Percentiles rank a stretch among this genome's conserved stretches.
These are phyloP conservation scores for Hemaris fuciformis DNA, from an alignment of 2,888 invertebrate genomes.

Conservation along the genomic window DNA sequence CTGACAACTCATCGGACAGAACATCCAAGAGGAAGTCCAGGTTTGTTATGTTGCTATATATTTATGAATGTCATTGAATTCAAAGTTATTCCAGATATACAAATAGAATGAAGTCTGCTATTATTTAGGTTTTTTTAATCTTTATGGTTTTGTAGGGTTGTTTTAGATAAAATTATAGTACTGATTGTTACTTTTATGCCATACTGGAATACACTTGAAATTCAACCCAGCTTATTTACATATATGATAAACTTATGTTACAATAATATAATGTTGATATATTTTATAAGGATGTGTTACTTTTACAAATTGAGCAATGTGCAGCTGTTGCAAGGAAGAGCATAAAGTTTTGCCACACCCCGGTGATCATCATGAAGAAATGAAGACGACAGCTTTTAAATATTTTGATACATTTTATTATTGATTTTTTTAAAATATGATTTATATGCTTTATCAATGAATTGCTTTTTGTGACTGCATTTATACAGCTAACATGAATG, in stretches of 20 bases:
- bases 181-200: neutral
- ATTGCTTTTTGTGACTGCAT: neutral
- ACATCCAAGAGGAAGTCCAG: slow-evolving; percentile 68
- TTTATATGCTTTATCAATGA: neutral
- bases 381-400: neutral
- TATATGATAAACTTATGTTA: neutral
- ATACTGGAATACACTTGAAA: neutral
- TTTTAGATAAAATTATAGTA: neutral
- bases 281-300: neutral
- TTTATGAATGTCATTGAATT: neutral
- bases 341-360: neutral
- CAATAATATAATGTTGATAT: neutral
- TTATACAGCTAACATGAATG: neutral
- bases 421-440: neutral
- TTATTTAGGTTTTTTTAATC: too few relatives aligned
- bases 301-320: neutral
- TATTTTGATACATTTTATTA: neutral
- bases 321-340: neutral
- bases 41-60: slow-evolving; percentile 39
- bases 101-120: too few relatives aligned
- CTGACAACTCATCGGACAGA: slow-evolving; percentile 52
- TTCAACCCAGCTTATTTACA: neutral
- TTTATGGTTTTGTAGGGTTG: too few relatives aligned
- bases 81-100: neutral
- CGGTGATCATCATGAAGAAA: neutral